Evolutionary conservation across 37 sponge, comb jelly and placozoan species (phyloP), one percentile per base, ranked within the genome.

Genomic region (Tethya wilhelma): DNA sequence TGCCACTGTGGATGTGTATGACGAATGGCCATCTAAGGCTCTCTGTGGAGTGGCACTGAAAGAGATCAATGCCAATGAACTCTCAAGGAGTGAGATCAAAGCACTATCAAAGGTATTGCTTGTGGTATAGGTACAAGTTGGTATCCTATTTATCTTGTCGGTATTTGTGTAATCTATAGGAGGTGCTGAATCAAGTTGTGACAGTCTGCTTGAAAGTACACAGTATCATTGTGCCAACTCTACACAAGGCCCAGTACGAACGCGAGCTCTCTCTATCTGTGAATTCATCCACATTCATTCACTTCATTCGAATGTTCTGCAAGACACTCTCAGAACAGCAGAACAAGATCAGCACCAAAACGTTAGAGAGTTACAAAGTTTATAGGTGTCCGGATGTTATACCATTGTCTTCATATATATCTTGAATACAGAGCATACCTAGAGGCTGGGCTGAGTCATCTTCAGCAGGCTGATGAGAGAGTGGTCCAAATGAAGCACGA

Each of bases 1-100:
- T 64, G 73, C 68, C 17, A 85, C 81, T 26, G 59, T 86, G n/a
- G 71, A 91, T 69, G 82, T 81, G 57, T 86, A 56, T 76, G 75
- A 80, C 43, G 87, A 91, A 55, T 91, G 91, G 91, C 83, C 86
- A 25, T 43, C 87, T 11, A 59, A 79, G 34, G 91, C 86, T 37
- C 66, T 86, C 40, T 69, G 53, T 41, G 73, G 76, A 3, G 82
- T 91, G 19, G 91, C 91, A 5, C 40, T 64, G 55, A 91, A 80
- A 29, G 49, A 81, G 34, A 67, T 91, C 34, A 55, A 76, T 3
- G 17, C 19, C 34, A 43, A 11, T 11, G 43, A 69, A 43, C 2
- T 64, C 36, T 36, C 28, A 36, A 30, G 12, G 2, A 31, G 3
- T 14, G 2, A 14, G 2, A 4, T 33, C 4, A 26, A 7, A 64